phyloP scores from a whole-genome alignment of 1,140 invertebrate genomes.

The Pollicipes pollicipes region DNA sequence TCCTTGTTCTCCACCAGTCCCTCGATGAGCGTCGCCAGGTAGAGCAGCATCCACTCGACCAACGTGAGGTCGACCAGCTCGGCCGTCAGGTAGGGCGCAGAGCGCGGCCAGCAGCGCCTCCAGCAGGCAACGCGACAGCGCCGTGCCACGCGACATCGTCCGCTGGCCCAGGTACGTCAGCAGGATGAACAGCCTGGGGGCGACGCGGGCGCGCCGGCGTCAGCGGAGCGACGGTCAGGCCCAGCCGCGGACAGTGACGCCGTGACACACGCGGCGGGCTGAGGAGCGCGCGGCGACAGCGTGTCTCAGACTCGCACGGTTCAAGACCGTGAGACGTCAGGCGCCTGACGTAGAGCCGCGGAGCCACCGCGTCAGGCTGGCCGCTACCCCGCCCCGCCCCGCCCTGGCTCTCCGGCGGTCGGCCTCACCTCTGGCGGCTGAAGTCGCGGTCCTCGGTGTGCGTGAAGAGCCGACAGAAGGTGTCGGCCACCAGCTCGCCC shows the following conservation, averaged over 20 bases:
- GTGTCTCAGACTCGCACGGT: no score
- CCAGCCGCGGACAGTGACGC: no score
- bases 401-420: no score
- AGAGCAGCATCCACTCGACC: background rate
- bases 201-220: no score
- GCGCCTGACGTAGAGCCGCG: no score
- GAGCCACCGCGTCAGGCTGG: no score
- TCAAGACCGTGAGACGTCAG: no score
- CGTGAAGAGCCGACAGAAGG: constrained; percentile 55
- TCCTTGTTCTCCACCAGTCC: background rate
- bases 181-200: constrained; percentile 60
- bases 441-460: constrained; percentile 55
- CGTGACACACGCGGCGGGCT: no score
- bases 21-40: background rate
- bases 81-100: constrained; percentile 13
- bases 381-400: no score
- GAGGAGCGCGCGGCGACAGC: no score
- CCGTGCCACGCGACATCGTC: constrained; percentile 32
- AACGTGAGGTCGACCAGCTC: background rate
- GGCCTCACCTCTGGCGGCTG: constrained; percentile 65
- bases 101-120: constrained; percentile 41
- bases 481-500: constrained; percentile 68
- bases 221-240: no score
- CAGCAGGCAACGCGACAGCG: constrained; percentile 24
- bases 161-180: constrained; percentile 70